phyloP scores from a whole-genome alignment of 1,140 invertebrate species.

The Phocides pigmalion region DNA sequence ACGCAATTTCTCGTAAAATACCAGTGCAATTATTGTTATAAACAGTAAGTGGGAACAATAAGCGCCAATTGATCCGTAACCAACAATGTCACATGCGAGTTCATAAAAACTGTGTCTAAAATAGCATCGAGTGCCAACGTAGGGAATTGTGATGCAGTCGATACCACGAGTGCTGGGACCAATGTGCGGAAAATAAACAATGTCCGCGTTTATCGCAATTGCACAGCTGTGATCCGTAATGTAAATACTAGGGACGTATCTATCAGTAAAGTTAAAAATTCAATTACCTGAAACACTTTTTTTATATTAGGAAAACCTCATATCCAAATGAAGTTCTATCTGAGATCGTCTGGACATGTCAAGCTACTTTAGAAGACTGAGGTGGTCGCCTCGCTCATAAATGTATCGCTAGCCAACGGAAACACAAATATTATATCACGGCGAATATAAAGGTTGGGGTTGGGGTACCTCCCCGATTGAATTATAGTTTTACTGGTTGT shows the following conservation, averaged over 20 bases:
- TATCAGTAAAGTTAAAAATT: no score
- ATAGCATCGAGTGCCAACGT: constrained; percentile 18
- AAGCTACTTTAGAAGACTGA: no score
- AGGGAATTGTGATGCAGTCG: constrained; percentile 13
- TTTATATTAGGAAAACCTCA: no score
- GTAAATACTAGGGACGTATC: not conserved
- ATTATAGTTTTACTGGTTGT: no score
- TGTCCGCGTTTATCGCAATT: constrained; percentile 8
- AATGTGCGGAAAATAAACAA: constrained; percentile 21
- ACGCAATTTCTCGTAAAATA: not conserved
- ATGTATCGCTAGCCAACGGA: no score
- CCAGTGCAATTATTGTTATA: not conserved
- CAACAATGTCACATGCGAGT: constrained; percentile 24
- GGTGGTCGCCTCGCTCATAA: no score
- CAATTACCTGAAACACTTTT: no score
- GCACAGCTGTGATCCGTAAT: constrained; percentile 2
- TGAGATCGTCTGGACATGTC: no score
- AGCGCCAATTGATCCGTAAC: constrained; percentile 22
- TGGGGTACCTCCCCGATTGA: no score
- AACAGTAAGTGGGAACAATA: constrained; percentile 13
- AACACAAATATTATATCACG: no score
- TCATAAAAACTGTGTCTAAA: constrained; percentile 25
- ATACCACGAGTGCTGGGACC: constrained; percentile 13
- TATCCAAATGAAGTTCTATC: no score
- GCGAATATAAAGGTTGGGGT: no score